These are phyloP conservation scores for Theretra japonica DNA, from an alignment of 2,888 invertebrate species.

Conservation along the genomic window DNA sequence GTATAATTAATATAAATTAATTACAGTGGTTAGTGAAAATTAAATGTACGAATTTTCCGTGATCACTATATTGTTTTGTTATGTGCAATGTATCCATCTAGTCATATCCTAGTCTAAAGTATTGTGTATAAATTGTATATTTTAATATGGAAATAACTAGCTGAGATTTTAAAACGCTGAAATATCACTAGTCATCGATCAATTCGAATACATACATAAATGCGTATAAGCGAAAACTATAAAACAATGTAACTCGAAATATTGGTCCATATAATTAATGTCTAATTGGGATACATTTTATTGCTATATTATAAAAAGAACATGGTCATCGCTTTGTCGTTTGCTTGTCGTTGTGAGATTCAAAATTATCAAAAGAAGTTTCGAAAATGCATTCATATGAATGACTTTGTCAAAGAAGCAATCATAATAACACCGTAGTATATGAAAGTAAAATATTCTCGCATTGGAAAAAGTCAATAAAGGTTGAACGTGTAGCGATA, in stretches of 20 bases:
- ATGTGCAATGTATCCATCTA: conserved; percentile 12
- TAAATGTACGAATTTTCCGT: neutral
- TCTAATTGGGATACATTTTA: neutral
- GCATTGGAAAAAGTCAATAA: neutral
- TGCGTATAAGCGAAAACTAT: neutral
- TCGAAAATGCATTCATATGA: neutral
- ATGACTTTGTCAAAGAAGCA: neutral
- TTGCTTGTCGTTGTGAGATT: neutral
- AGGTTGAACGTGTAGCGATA: neutral
- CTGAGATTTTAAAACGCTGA: neutral
- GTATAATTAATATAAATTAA: neutral
- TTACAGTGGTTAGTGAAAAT: conserved; percentile 10
- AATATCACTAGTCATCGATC: too few relatives aligned
- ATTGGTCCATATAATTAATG: too few relatives aligned
- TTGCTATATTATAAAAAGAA: neutral
- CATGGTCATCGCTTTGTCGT: neutral
- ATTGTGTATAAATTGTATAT: neutral
- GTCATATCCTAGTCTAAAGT: conserved; percentile 18
- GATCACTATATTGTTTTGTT: too few relatives aligned
- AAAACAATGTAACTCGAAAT: neutral
- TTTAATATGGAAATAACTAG: neutral
- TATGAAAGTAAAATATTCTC: conserved; percentile 12
- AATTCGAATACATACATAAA: too few relatives aligned
- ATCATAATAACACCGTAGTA: neutral
- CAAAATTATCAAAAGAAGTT: neutral